phyloP scores from a whole-genome alignment of 2,797 vertebrate genomes.

The Oryzias dopingdopingensis region DNA sequence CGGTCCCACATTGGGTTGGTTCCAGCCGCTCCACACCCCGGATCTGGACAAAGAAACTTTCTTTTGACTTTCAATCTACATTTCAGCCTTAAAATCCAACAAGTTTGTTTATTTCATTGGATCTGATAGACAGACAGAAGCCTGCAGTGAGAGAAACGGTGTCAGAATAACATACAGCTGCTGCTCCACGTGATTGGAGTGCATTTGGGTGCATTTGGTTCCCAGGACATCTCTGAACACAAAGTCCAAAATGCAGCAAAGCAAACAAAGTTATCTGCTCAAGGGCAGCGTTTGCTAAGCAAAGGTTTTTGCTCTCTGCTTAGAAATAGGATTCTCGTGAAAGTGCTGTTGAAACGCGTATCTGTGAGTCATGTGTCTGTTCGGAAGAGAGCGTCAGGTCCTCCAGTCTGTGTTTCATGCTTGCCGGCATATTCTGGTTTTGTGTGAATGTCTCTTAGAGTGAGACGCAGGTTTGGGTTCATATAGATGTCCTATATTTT shows the following conservation, averaged over 20 bases:
- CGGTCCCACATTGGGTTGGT: too few relatives aligned
- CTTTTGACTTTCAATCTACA: too few relatives aligned
- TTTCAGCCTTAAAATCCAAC: too few relatives aligned
- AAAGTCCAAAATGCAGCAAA: conserved; percentile 68
- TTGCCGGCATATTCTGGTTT: conserved; percentile 13
- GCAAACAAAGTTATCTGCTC: conserved; percentile 75
- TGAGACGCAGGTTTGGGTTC: too few relatives aligned
- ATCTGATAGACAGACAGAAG: too few relatives aligned
- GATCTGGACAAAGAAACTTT: too few relatives aligned
- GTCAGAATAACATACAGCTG: too few relatives aligned
- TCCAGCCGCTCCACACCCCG: too few relatives aligned
- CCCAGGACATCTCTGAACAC: conserved; percentile 54
- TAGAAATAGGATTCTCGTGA: conserved; percentile 68
- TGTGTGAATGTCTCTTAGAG: not conserved
- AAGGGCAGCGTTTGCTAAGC: conserved; percentile 66
- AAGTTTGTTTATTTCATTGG: too few relatives aligned
- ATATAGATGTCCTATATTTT: too few relatives aligned
- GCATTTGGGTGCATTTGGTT: conserved; percentile 35
- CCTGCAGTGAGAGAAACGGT: too few relatives aligned
- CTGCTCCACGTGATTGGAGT: conserved; percentile 38
- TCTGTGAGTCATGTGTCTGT: conserved; percentile 3
- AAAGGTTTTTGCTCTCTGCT: conserved; percentile 76
- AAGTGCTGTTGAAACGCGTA: conserved; percentile 48
- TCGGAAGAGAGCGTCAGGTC: conserved; percentile 9
- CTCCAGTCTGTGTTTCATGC: conserved; percentile 10